These are phyloP conservation scores for Phylloscopus trochilus DNA, from an alignment of 2,113 vertebrate genomes.

Conservation along the genomic window DNA sequence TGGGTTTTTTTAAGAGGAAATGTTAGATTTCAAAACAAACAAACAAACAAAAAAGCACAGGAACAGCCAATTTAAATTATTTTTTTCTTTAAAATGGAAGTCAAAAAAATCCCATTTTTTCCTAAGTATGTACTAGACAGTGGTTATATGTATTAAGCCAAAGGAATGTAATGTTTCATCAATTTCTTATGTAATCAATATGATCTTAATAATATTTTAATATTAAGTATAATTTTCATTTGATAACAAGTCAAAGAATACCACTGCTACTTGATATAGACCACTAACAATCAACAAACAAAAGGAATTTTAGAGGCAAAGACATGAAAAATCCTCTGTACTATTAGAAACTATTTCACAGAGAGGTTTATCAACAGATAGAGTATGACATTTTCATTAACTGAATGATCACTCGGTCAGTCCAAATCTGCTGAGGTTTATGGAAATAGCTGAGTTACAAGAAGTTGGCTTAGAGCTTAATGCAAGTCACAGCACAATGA, in stretches of 20 bases:
- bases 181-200: neutral
- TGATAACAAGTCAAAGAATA: neutral
- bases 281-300: neutral
- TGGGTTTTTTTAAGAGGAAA: neutral
- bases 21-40: neutral
- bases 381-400: slow-evolving; percentile 37
- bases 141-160: neutral
- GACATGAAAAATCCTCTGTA: neutral
- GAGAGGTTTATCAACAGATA: slow-evolving; percentile 25
- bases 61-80: neutral
- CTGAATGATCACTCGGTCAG: slow-evolving; percentile 12
- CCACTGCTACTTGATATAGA: neutral
- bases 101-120: neutral
- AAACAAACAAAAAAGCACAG: neutral
- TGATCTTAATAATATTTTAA: neutral
- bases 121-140: neutral
- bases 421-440: slow-evolving; percentile 45
- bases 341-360: neutral
- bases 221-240: neutral
- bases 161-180: neutral
- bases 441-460: slow-evolving; percentile 1
- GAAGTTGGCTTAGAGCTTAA: slow-evolving; percentile 26
- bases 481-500: slow-evolving; percentile 32
- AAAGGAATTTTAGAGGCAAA: neutral
- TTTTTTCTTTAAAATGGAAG: neutral